Percentiles rank a stretch among this genome's conserved stretches.
Evolutionary conservation across 2,888 invertebrate genomes (phyloP).

Genomic region (Drosophila kambysellisi): DNA sequence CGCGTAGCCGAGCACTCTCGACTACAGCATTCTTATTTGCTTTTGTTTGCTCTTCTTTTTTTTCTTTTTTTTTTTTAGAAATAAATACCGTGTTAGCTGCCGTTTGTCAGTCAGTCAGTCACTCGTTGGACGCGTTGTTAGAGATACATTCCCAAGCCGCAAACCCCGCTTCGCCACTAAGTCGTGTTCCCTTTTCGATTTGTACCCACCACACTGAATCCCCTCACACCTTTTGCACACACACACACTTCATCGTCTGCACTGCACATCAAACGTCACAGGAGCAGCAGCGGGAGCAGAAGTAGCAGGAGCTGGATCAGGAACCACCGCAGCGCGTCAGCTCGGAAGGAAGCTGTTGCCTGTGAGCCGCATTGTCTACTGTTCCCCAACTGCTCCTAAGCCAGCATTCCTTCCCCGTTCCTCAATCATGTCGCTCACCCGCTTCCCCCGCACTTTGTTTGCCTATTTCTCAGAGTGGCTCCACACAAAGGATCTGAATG

Average conservation of each 20-base stretch:
- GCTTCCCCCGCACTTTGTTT: slow-evolving; percentile 6
- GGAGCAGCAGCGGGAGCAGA: slow-evolving; percentile 1
- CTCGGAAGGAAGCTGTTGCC: slow-evolving; percentile 78
- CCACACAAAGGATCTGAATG: slow-evolving; percentile 75
- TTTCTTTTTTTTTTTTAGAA: slow-evolving; percentile 57
- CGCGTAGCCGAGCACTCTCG: neutral
- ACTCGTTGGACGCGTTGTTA: slow-evolving; percentile 39
- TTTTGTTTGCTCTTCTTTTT: slow-evolving; percentile 9
- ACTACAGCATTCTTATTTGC: neutral
- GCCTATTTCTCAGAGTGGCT: slow-evolving; percentile 42
- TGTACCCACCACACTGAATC: neutral
- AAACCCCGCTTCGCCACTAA: neutral
- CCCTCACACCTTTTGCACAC: neutral
- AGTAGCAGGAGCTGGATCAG: neutral
- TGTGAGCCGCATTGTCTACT: slow-evolving; percentile 55
- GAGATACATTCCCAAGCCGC: slow-evolving; percentile 20
- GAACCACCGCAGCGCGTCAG: slow-evolving; percentile 58
- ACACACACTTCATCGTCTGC: slow-evolving; percentile 21
- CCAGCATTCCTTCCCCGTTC: neutral
- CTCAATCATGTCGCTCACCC: neutral
- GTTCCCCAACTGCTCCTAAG: neutral
- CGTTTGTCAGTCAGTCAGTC: slow-evolving; percentile 35
- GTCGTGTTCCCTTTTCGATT: neutral
- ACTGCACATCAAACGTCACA: slow-evolving; percentile 62
- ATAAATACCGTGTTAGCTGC: slow-evolving; percentile 69